A percentile compares a stretch with the other conserved stretches of the same genome.
Evolutionary conservation across 1,140 invertebrate genomes (phyloP).

Genomic region (Drosophila albomicans): DNA sequence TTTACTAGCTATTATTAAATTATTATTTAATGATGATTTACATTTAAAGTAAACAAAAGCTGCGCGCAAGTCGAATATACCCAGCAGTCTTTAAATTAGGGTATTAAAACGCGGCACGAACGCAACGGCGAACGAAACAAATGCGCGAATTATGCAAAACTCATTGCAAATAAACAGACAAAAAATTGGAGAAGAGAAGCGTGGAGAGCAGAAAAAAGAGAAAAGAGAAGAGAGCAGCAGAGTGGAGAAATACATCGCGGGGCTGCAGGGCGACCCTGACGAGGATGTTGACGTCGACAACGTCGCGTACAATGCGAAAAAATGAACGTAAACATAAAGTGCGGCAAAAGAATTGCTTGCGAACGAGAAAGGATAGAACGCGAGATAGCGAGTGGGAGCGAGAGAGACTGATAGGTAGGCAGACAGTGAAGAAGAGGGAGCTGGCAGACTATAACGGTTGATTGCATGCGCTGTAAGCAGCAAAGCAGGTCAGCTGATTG

Average conservation of each 20-base stretch:
- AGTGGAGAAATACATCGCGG: slow-evolving; percentile 7
- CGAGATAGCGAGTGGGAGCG: background rate
- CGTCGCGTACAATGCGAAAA: slow-evolving; percentile 69
- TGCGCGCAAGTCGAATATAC: background rate
- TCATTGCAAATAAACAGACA: slow-evolving; percentile 79
- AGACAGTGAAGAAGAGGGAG: background rate
- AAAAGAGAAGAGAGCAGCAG: background rate
- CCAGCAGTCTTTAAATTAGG: background rate
- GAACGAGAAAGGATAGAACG: slow-evolving; percentile 33
- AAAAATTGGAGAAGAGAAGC: slow-evolving; percentile 28
- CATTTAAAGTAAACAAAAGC: background rate
- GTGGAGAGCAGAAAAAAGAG: background rate
- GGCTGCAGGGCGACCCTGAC: slow-evolving; percentile 50
- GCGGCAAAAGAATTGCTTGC: slow-evolving; percentile 66
- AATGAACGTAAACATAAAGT: slow-evolving; percentile 80
- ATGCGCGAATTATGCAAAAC: slow-evolving; percentile 83
- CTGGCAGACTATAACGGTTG: slow-evolving; percentile 60
- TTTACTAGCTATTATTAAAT: background rate
- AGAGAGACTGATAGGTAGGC: slow-evolving; percentile 1
- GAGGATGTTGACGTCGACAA: slow-evolving; percentile 81
- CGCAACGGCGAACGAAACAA: slow-evolving; percentile 64
- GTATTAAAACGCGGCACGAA: slow-evolving; percentile 50
- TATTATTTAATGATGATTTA: background rate
- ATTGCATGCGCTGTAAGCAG: slow-evolving; percentile 67
- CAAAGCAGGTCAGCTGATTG: slow-evolving; percentile 77